Evolutionary conservation across 2,797 vertebrate genomes (phyloP), one percentile per base, ranked within the genome.

Genomic region (Benthosema pterotum): DNA sequence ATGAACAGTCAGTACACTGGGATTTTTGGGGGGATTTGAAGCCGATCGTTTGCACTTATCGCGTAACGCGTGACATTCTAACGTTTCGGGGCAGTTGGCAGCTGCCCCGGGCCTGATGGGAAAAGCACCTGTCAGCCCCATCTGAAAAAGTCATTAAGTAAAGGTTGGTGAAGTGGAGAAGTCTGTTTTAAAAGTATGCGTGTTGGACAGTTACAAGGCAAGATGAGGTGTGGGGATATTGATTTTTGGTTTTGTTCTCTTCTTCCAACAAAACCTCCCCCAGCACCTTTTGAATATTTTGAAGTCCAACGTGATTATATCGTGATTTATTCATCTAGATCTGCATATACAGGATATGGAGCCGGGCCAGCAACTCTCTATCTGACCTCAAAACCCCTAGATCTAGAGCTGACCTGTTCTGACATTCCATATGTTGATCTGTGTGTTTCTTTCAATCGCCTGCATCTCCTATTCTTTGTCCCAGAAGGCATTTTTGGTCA

Each of bases 111-210:
- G 22, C 52, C 77, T 85, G 74, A 90, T 88, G 80, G 72, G 64
- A 80, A 87, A 85, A 83, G 72, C 88, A 87, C 83, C 83, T 88
- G 83, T 81, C 47, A n/a, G 19, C 75, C 17, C 12, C 67, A 60
- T 78, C 84, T 86, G 83, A 72, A 68, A 77, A 85, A 84, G 79
- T 65, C 65, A 25, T 89, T 87, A 84, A 68, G 43, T 9, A 19
- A n/a, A 7, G 66, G 67, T 65, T 1, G 16, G 51, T 63, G 75
- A 62, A 63, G 64, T 17, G 54, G 52, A 69, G 77, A 69, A 71
- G 72, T 42, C 54, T 55, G 66, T 50, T 74, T n/a, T n/a, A n/a
- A 42, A 19, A 19, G 60, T 56, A 3, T 28, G 62, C 79, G 51
- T 84, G 83, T 83, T 49, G 32, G 63, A 48, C 65, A 75, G 64